Percentiles rank a stretch among this genome's conserved stretches.
Conservation (phyloP, 2,888 invertebrate species). For the Drosophila aldrichi region DNA sequence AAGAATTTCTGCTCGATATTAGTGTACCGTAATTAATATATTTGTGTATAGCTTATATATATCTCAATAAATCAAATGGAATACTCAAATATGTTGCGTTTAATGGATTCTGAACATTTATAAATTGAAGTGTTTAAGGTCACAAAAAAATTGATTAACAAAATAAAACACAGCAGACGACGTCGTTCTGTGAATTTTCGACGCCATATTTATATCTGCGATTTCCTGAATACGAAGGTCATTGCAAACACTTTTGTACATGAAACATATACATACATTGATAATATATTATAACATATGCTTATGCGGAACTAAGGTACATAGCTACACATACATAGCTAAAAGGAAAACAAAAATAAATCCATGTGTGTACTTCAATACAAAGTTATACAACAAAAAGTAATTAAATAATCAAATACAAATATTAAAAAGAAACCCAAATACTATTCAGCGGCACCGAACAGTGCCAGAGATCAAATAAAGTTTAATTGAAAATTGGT, state of each 20-base stretch:
- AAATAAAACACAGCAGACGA: constrained; percentile 19
- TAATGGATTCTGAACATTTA: constrained; percentile 82
- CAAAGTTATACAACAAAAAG: constrained; percentile 51
- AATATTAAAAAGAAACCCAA: constrained; percentile 16
- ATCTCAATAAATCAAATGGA: constrained; percentile 18
- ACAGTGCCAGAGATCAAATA: constrained; percentile 18
- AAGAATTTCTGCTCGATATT: not conserved
- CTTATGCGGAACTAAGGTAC: not conserved
- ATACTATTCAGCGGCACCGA: constrained; percentile 12
- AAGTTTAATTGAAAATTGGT: constrained; percentile 23
- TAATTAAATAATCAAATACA: constrained; percentile 20
- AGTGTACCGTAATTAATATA: constrained; percentile 3
- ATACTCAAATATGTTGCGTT: constrained; percentile 79
- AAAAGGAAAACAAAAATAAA: constrained; percentile 1
- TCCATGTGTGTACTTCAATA: constrained; percentile 22
- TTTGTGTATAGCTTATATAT: not conserved
- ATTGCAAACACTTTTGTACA: constrained; percentile 14
- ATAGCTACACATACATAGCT: not conserved
- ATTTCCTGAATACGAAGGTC: constrained; percentile 60
- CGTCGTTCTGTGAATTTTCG: constrained; percentile 45
- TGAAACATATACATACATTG: not conserved
- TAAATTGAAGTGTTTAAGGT: constrained; percentile 60
- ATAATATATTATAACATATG: not conserved
- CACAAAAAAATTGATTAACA: constrained; percentile 11
- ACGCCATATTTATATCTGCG: constrained; percentile 53